Base-by-base conservation (phyloP, 2,797 vertebrate species). In the Lates japonicus region DNA sequence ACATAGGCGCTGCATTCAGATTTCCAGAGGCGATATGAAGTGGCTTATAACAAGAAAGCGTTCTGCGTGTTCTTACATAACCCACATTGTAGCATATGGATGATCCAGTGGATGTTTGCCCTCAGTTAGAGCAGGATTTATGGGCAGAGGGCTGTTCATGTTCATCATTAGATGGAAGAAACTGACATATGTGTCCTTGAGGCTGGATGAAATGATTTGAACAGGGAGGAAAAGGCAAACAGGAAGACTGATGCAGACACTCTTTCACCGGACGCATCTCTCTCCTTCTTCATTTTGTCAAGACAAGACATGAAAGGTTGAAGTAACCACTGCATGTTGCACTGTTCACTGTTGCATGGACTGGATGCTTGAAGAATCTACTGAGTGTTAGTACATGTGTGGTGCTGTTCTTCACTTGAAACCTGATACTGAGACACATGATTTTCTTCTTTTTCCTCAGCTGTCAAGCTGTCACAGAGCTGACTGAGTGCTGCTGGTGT, bases 131-230 rank as follows among this genome's bases (percentile, higher is more conserved):
- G 49, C 66, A 39, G 81, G 82, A 87, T 86, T 89, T 87, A 86
- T 60, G 57, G 81, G 65, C 14, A 14, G 59, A 70, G 25, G 33
- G 44, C 66, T 48, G 51, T 62, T 66, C 48, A 9, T 68, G 51
- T 84, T 73, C 11, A 19, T 70, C 68, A 67, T 74, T 70, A 73
- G 61, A 79, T 68, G 46, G n/a, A 72, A 60, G 79, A 62, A 42
- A 33, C 49, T 69, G 84, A 87, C 60, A 35, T 22, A 52, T 52
- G 64, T 74, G 84, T 87, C 82, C 86, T 87, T 87, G 79, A 90
- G 77, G 39, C 74, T 64, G 70, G 70, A 71, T 75, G 74, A 76
- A 70, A 52, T 59, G 16, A 63, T 84, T 66, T 81, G 49, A 70
- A 44, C 60, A 64, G 35, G 33, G 59, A 61, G 44, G 58, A 74